Base-by-base conservation (phyloP, 2,888 invertebrate genomes). In the Gymnoscelis rufifasciata region DNA sequence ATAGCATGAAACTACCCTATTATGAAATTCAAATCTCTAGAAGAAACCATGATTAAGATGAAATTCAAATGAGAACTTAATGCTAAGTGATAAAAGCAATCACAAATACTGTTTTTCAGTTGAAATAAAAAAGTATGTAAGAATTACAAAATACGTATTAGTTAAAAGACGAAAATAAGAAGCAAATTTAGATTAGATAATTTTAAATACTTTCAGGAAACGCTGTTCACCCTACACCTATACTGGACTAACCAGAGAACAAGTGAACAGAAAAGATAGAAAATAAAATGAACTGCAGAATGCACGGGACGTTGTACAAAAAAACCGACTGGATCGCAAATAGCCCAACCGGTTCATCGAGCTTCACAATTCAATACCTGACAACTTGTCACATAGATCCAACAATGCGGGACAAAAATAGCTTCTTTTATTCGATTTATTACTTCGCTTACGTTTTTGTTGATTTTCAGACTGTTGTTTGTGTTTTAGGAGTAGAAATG, bases 311-410 rank as follows among this genome's bases (percentile, higher is more conserved):
- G 24, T 38, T 31, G 28, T 43, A 53, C 46, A 54, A 51, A 51
- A 53, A 47, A 30, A 30, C 45, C 43, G 30, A 42, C 30, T 47
- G 44, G 50, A 29, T 39, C 43, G 47, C 46, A 51, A 54, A 56
- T 52, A 54, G 56, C 46, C 8, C 38, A 38, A 52, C 52, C 52
- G 56, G 54, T 52, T 31, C 41, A 38, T 38, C 33, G 44, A 13
- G 38, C 40, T 40, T 13, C 11, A 31, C 31, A 26, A 40, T 41
- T 28, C 38, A 37, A 19, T 14, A 19, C 8, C 23, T 19, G 23
- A 15, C n/a, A 30, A 11, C 4, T 13, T 7, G 30, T 6, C 11
- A 13, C 1, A 1, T 5, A 13, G 6, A 11, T 30, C 13, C 10
- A 13, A 26, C 26, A 26, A 26, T 26, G 2, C 26, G 26, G 7